Base-by-base conservation (phyloP, 2,113 vertebrate genomes). In the Lasiurus borealis region DNA sequence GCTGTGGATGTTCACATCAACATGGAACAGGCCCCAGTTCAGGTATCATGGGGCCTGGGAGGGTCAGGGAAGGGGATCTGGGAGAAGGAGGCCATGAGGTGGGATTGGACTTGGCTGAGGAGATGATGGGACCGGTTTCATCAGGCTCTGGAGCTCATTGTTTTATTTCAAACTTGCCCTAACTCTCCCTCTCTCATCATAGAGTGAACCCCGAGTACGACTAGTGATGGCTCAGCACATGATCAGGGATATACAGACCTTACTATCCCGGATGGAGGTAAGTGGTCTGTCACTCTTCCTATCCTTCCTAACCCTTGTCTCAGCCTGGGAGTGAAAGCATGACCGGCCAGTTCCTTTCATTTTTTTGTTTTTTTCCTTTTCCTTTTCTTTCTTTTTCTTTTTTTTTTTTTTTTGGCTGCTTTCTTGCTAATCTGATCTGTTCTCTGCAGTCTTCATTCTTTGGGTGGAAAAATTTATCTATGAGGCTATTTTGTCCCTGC, bases 1-100 rank as follows among this genome's bases (percentile, higher is more conserved):
- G 98, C 99, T 36, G 98, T 99, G 97, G 99, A 99, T 85, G 98
- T 99, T 94, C 99, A 99, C 98, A 99, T 99, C 80, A 99, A 99
- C 96, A 98, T 99, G 99, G 99, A 99, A 96, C 98, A 98, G 97
- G 97, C 98, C 88, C 98, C 98, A 2, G 96, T 98, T 94, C 98
- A 98, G 98, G 98, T 98, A 98, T 94, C 83, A 72, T 0, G 86
- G 93, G 94, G 95, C 94, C 94, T 92, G 93, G 94, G 96, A 96
- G 94, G 95, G 95, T 96, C 95, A 96, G 94, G 91, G 90, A 95
- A 96, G 95, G 96, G 93, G 97, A 97, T 97, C 95, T 97, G 97
- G 97, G 97, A 97, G 93, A 93, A 96, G 96, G 80, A 69, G 96
- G 92, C 85, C 57, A 36, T 40, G 76, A 88, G 88, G 31, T 40